phyloP scores from a whole-genome alignment of 1,140 invertebrate species.

The Platyura marginata region DNA sequence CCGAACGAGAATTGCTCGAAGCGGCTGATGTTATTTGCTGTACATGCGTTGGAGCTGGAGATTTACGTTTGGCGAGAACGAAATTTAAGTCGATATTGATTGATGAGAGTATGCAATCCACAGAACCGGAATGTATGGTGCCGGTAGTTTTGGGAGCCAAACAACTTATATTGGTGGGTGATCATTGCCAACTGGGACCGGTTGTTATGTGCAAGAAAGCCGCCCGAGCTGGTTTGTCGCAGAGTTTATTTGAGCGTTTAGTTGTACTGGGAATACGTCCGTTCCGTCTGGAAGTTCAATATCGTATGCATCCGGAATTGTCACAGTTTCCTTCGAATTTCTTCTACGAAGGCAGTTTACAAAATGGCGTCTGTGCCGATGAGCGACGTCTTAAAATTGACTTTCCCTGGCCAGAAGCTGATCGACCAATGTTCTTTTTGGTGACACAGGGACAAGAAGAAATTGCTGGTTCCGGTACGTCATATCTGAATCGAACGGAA shows the following conservation, averaged over 20 bases:
- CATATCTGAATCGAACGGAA: slow-evolving; percentile 96
- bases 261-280: slow-evolving; percentile 92
- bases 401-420: slow-evolving; percentile 92
- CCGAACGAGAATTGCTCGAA: slow-evolving; percentile 83
- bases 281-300: slow-evolving; percentile 93
- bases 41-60: slow-evolving; percentile 96
- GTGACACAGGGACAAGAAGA: slow-evolving; percentile 97
- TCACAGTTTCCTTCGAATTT: slow-evolving; percentile 97
- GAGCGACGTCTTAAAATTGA: slow-evolving; percentile 84
- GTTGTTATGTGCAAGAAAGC: slow-evolving; percentile 99
- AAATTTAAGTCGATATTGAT: slow-evolving; percentile 97
- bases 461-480: slow-evolving; percentile 95
- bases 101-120: slow-evolving; percentile 93
- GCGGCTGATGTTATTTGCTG: slow-evolving; percentile 98
- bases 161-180: slow-evolving; percentile 88
- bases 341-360: slow-evolving; percentile 96
- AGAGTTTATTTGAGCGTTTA: slow-evolving; percentile 92
- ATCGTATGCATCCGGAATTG: slow-evolving; percentile 96
- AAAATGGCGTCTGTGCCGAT: slow-evolving; percentile 95
- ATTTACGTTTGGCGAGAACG: slow-evolving; percentile 74
- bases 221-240: slow-evolving; percentile 86
- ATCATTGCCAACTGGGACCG: slow-evolving; percentile 96
- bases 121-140: slow-evolving; percentile 97
- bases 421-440: slow-evolving; percentile 98
- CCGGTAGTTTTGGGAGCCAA: slow-evolving; percentile 95